Evolutionary conservation across 2,797 vertebrate genomes (phyloP).

Genomic region (Eulemur rubriventer): DNA sequence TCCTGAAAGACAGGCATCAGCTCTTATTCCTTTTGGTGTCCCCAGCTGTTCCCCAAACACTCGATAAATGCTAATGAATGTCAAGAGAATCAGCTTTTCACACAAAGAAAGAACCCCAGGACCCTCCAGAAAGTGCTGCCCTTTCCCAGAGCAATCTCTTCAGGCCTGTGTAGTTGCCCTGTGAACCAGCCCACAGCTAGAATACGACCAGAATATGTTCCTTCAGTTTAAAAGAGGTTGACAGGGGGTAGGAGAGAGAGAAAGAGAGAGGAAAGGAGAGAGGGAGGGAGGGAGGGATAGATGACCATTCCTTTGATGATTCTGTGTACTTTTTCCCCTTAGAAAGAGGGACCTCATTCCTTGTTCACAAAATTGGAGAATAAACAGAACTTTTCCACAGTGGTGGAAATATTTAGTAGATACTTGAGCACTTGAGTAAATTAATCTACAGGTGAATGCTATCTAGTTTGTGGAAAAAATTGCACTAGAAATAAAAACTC

Average conservation of each 20-base stretch:
- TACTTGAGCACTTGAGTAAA: neutral
- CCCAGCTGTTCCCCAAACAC: conserved; percentile 45
- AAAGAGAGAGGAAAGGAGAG: neutral
- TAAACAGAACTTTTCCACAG: neutral
- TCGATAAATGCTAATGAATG: conserved; percentile 56
- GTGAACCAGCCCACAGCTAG: neutral
- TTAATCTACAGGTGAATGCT: neutral
- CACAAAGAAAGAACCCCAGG: conserved; percentile 11
- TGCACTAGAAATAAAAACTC: neutral
- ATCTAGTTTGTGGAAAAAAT: neutral
- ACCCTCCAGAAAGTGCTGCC: neutral
- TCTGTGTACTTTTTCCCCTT: neutral
- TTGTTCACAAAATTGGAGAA: neutral
- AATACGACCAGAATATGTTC: neutral
- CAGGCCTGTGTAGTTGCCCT: neutral
- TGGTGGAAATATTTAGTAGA: neutral
- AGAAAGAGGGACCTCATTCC: neutral
- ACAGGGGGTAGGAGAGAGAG: neutral
- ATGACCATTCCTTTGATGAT: neutral
- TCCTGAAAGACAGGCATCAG: neutral
- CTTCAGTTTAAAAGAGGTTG: conserved; percentile 33
- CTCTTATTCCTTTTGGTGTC: conserved; percentile 21
- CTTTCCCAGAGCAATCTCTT: conserved; percentile 22
- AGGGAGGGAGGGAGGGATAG: neutral
- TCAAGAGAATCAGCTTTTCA: neutral